Percentiles rank a stretch among this genome's conserved stretches.
These are phyloP conservation scores for Actinernus sp. DNA, from an alignment of 92 coral and sea anemone genomes.

Conservation along the genomic window DNA sequence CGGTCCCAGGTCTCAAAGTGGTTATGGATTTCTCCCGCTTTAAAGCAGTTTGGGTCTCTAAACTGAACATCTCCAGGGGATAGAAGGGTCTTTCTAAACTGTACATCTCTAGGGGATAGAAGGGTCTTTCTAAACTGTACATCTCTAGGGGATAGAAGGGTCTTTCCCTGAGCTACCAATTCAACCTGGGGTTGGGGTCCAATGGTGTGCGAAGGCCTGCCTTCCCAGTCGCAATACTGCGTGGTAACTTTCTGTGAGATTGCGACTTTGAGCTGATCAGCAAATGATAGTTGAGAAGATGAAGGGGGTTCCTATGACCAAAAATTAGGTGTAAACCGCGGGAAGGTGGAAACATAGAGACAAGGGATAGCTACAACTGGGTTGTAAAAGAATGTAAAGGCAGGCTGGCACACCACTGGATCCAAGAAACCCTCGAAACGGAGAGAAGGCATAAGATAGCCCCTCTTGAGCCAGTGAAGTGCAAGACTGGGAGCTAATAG, in stretches of 20 bases:
- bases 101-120: neutral
- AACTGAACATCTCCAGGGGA: neutral
- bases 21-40: neutral
- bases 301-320: neutral
- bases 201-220: constrained; percentile 5
- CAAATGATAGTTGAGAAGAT: neutral
- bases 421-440: neutral
- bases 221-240: constrained; percentile 1
- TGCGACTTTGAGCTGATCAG: neutral
- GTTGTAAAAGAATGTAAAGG: neutral
- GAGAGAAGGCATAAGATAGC: neutral
- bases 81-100: neutral
- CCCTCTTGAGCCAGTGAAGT: neutral
- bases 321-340: neutral
- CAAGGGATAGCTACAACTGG: too few relatives aligned
- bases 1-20: neutral
- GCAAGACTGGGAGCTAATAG: neutral
- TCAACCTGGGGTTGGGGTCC: neutral
- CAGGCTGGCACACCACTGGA: constrained; percentile 5
- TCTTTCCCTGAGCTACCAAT: neutral
- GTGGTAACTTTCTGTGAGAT: neutral
- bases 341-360: neutral
- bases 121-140: neutral
- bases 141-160: neutral
- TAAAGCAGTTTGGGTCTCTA: neutral